phyloP scores from a whole-genome alignment of 2,113 vertebrate species.

The Plecotus auritus region DNA sequence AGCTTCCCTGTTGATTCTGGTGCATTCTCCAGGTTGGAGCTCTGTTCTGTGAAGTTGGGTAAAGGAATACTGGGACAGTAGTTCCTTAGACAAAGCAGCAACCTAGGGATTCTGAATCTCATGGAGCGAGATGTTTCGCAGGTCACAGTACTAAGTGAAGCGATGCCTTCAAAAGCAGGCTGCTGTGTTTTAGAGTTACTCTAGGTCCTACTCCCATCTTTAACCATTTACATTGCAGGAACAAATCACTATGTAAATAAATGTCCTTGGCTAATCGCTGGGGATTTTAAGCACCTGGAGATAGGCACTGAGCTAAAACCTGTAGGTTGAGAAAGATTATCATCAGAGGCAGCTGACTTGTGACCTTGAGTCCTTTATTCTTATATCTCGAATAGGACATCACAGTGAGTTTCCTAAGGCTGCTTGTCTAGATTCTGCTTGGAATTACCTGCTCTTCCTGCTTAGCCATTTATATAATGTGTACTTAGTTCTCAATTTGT shows the following conservation, averaged over 20 bases:
- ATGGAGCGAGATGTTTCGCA: background rate
- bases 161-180: background rate
- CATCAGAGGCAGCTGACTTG: background rate
- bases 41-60: background rate
- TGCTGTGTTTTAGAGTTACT: background rate
- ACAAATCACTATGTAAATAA: background rate
- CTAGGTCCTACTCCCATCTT: background rate
- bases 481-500: background rate
- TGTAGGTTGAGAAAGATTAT: background rate
- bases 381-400: background rate
- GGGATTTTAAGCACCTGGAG: background rate
- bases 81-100: background rate
- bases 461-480: background rate
- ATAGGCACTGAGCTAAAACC: background rate
- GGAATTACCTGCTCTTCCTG: background rate
- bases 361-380: background rate
- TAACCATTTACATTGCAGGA: background rate
- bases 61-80: background rate
- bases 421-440: background rate
- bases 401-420: background rate
- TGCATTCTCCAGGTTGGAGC: background rate
- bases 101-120: background rate
- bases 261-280: background rate
- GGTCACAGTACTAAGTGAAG: background rate
- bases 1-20: background rate